Evolutionary conservation across 64 coral and sea anemone species (phyloP), one percentile per base, ranked within the genome.

Genomic region (Stichodactyla mertensii): DNA sequence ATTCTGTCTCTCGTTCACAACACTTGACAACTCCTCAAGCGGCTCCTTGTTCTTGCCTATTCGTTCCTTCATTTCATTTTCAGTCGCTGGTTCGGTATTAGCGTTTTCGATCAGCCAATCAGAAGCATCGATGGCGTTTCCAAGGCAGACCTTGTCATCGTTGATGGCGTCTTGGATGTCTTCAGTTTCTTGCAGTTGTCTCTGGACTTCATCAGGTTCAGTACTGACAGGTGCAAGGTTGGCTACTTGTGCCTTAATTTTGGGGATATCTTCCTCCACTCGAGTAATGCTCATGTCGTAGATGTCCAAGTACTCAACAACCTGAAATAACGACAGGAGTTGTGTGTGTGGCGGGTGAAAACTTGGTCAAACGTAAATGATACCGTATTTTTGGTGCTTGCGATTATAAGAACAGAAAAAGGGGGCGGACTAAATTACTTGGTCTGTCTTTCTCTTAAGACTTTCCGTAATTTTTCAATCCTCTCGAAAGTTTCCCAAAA

Each of bases 51-150:
- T 81, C 45, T 90, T 52, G 28, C 56, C 56, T 16, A 88, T 84
- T 82, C 54, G 71, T 1, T 52, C 70, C 60, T 94, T 87, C 59
- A 89, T 85, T 55, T 88, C 61, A 52, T 87, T 64, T 52, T 81
- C 52, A 11, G 60, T 85, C 13, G 70, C 15, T 16, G 85, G 90
- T 80, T 95, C 92, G 26, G 79, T 77, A 86, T 98, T 88, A 62
- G 93, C 90, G 31, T 95, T 92, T 14, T 80, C 80, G 57, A 86
- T 54, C 78, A 98, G 61, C 93, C 93, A 95, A 71, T 92, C 90
- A 5, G 86, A 70, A 26, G 93, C 84, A 16, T 95, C 96, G 52
- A 92, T 89, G 11, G 89, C 90, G 62, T 90, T 92, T 77, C 95
- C 93, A 27, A 98, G 85, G 11, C 83, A 89, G 14, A 87, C 77